Conservation (phyloP, 2,888 invertebrate genomes). For the Zootermopsis nevadensis region DNA sequence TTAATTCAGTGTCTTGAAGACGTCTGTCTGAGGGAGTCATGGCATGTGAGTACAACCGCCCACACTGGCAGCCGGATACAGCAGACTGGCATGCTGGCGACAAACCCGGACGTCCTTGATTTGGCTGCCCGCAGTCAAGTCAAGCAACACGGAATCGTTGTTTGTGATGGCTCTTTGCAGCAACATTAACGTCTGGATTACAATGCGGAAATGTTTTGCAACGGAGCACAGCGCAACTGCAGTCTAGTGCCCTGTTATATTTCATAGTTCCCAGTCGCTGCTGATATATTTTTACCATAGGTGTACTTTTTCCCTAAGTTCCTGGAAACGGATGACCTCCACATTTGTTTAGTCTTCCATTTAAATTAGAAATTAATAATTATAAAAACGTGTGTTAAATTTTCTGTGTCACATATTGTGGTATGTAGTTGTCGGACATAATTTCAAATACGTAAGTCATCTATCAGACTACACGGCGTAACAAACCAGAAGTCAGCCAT, state of each 20-base stretch:
- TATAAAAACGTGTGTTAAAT: too few species aligned
- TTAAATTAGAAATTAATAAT: too few species aligned
- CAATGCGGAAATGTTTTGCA: neutral
- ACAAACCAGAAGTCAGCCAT: too few species aligned
- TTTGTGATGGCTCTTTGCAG: neutral
- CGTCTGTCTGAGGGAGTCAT: neutral
- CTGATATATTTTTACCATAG: too few species aligned
- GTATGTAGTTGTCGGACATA: too few species aligned
- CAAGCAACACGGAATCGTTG: neutral
- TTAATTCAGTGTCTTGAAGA: neutral
- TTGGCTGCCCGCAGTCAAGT: neutral
- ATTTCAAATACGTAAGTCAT: too few species aligned
- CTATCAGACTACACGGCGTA: too few species aligned
- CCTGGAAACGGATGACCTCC: too few species aligned
- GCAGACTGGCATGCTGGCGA: constrained; percentile 19
- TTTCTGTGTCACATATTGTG: too few species aligned
- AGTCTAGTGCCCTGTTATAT: neutral
- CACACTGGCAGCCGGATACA: constrained; percentile 19
- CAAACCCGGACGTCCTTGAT: constrained; percentile 28
- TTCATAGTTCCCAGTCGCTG: too few species aligned
- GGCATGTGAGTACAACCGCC: constrained; percentile 2
- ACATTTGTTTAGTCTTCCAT: too few species aligned
- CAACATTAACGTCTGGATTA: neutral
- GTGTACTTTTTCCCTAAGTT: too few species aligned
- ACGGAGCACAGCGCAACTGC: neutral